phyloP scores from a whole-genome alignment of 2,113 vertebrate genomes.

The Hydrolagus affinis region DNA sequence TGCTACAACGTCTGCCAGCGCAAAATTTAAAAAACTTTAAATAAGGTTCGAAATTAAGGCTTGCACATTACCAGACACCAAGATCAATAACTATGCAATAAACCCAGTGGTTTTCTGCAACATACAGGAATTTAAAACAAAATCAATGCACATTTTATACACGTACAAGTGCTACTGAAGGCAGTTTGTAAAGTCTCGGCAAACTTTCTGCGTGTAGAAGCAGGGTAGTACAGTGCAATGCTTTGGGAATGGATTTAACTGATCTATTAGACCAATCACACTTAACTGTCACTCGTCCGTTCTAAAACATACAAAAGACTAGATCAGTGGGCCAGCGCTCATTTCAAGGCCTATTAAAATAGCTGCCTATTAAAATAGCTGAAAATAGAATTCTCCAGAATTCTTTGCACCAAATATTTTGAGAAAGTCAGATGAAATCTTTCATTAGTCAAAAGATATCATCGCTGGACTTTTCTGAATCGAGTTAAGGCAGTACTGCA shows the following conservation, averaged over 20 bases:
- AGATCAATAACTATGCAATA: neutral
- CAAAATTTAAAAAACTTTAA: neutral
- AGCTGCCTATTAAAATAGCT: neutral
- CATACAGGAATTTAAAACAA: conserved; percentile 2
- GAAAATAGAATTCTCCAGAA: no score
- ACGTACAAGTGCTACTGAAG: neutral
- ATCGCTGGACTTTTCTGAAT: neutral
- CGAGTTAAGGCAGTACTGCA: neutral
- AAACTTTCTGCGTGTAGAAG: neutral
- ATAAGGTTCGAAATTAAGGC: neutral
- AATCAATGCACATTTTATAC: neutral
- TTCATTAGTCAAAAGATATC: neutral
- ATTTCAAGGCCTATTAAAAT: neutral
- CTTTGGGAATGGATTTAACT: neutral
- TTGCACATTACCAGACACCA: neutral
- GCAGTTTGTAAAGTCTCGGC: neutral
- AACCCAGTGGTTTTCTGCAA: neutral
- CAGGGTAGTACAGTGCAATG: neutral
- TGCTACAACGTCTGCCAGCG: neutral
- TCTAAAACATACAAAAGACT: no score
- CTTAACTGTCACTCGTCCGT: neutral
- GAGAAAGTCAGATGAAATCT: neutral
- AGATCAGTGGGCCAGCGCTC: neutral
- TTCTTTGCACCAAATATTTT: neutral
- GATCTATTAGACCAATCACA: neutral